Evolutionary conservation across 2,113 vertebrate species (phyloP), one percentile per base, ranked within the genome.

Genomic region (Sceloporus tristichus): DNA sequence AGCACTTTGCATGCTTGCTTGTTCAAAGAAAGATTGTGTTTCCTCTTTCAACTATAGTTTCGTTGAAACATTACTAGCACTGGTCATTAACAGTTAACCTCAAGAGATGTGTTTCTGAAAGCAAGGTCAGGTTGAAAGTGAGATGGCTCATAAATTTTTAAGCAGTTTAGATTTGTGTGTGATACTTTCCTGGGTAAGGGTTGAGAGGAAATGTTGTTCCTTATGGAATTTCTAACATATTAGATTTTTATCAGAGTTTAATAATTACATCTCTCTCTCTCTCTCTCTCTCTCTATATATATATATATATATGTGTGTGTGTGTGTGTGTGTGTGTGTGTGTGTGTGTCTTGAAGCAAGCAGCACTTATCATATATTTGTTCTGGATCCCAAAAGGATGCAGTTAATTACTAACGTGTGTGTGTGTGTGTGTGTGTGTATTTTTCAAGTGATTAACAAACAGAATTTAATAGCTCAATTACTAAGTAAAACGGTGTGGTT

Each of bases 121-220:
- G 88, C 83, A n/a, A 85, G 53, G 75, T 70, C 87, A 85, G 29
- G 40, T 90, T 85, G 56, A 42, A 75, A 7, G 74, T 14, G 80
- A 14, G 29, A 42, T 92, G 91, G 86, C 59, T 92, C 9, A 1
- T 73, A 6, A 88, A 29, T 75, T 84, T 84, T 79, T 88, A 90
- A 38, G 75, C 84, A 84, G 53, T 62, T 93, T 53, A 91, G 19
- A 4, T 76, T 8, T 42, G 81, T 48, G 34, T 21, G 29, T 86
- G 79, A 86, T n/a, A 88, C 48, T 34, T 90, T 90, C 91, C 25
- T 25, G 38, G 13, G 11, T 53, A 83, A 10, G 27, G 5, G 14
- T 53, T 53, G 40, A 53, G 38, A 70, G 42, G 62, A 71, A 83
- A 70, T 83, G 29, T 6, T 48, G 4, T 10, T 71, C 1, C 66